Evolutionary conservation across 2,113 vertebrate genomes (phyloP), one percentile per base, ranked within the genome.

Genomic region (Tupaia chinensis): DNA sequence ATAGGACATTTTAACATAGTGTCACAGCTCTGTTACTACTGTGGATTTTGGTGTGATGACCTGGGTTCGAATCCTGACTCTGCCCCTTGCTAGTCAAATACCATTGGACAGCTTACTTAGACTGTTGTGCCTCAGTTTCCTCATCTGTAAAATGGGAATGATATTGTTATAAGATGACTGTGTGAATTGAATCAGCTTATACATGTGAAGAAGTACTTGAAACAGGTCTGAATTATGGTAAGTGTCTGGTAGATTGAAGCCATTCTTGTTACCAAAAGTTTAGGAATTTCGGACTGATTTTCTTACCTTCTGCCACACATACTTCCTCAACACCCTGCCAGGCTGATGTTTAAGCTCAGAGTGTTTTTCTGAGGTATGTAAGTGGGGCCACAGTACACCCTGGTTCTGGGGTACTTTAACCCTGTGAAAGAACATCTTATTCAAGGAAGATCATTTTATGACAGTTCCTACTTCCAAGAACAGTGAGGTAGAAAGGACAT

Each of bases 211-310:
- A 69, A 61, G 29, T 54, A 14, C 32, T 95, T 76, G 61, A 23
- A 76, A 23, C 23, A 32, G 10, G 3, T 25, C 6, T 60, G 53
- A 12, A 10, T 20, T 19, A 8, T 5, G 58, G 12, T 68, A n/a
- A 17, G 3, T 8, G 56, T 7, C 61, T 34, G 25, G 22, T 10
- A 69, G 54, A 74, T 17, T 22, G 58, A 20, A 92, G 20, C 10
- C 61, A 72, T 69, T 54, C 65, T 63, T 76, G 4, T 58, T 63
- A 27, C 34, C 29, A 16, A 61, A 72, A 11, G 7, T 27, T 95
- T 61, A 89, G 27, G 70, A 78, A 76, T 91, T 91, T 86, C 87
- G 54, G 32, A 61, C 9, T 60, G 53, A 85, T 32, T 77, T 58
- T 15, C 58, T 74, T 7, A 58, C 34, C 63, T 61, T 73, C 61